Evolutionary conservation across 2,113 vertebrate genomes (phyloP), one percentile per base, ranked within the genome.

Genomic region (Platichthys stellatus): DNA sequence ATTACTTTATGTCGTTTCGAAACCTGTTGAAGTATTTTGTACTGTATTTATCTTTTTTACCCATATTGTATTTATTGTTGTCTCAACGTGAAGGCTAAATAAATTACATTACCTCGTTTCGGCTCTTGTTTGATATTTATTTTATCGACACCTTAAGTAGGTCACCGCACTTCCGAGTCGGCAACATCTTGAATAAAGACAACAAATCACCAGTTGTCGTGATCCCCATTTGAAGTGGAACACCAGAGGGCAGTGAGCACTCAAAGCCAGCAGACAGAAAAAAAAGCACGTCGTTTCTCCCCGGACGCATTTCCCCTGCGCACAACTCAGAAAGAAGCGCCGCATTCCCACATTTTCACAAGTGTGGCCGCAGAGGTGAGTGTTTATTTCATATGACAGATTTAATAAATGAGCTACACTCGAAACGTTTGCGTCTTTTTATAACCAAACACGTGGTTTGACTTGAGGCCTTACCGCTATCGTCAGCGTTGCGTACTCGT

Each of bases 311-410:
- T 94, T 90, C 3, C 5, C 0, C 40, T 38, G 65, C 26, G 73
- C 74, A 85, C 88, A 18, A 24, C 24, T 40, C 45, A 72, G 84
- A 92, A 93, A 88, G 79, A 88, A 70, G 89, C 89, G 90, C 88
- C 80, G 88, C 88, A 65, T 89, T 80, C 69, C 84, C 90, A 90
- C 87, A 13, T 90, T 81, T 75, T 74, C 31, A 5, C 0, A 6
- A 89, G 89, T 84, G 92, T 92, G 91, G 74, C 82, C 43, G 83
- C 76, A 15, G 76, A 90, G 94, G 94, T 95, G 64, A 92, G 90
- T 72, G 18, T 21, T 8, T 0, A 47, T 21, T 68, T 45, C 18
- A 13, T 43, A 1, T 1, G 7, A 5, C 6, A 7, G 0, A 3
- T 23, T 3, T 35, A 12, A 7, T 65, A 40, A 40, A 5, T 5